phyloP scores from a whole-genome alignment of 1,140 invertebrate genomes.

The Aphelenchoides besseyi region DNA sequence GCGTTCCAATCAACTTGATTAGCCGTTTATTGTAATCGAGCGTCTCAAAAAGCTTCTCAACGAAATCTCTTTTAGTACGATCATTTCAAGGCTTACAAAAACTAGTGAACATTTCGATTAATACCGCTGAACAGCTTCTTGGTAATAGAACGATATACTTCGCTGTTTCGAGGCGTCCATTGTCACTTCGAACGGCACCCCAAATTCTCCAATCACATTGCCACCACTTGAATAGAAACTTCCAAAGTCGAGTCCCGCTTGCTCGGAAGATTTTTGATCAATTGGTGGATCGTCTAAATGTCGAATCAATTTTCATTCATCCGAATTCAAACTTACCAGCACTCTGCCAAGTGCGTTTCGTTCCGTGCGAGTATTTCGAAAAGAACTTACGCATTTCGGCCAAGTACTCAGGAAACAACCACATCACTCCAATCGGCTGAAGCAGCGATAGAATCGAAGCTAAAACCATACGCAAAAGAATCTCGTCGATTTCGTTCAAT shows the following conservation, averaged over 20 bases:
- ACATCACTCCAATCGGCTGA: constrained; percentile 25
- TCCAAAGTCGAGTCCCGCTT: constrained; percentile 33
- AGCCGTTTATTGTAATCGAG: too few species aligned
- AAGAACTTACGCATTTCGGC: neutral
- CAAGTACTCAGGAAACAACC: constrained; percentile 11
- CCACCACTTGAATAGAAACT: constrained; percentile 35
- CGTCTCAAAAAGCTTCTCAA: too few species aligned
- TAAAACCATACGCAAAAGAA: constrained; percentile 6
- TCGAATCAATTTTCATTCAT: too few species aligned
- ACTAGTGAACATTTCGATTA: too few species aligned
- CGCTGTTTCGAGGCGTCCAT: constrained; percentile 36
- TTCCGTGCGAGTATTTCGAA: constrained; percentile 25
- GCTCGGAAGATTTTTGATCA: constrained; percentile 6
- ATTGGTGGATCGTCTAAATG: constrained; percentile 37
- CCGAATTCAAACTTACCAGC: constrained; percentile 23
- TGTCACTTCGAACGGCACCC: constrained; percentile 34
- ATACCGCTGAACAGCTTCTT: too few species aligned
- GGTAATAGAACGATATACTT: constrained; percentile 41
- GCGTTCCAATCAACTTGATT: too few species aligned
- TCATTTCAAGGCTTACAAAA: too few species aligned
- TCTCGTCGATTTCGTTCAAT: neutral
- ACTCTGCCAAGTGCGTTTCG: constrained; percentile 42
- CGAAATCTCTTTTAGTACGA: too few species aligned
- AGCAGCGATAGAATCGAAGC: constrained; percentile 18
- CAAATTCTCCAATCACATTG: constrained; percentile 44